phyloP scores from a whole-genome alignment of 1,140 invertebrate genomes.

The Saccostrea echinata region DNA sequence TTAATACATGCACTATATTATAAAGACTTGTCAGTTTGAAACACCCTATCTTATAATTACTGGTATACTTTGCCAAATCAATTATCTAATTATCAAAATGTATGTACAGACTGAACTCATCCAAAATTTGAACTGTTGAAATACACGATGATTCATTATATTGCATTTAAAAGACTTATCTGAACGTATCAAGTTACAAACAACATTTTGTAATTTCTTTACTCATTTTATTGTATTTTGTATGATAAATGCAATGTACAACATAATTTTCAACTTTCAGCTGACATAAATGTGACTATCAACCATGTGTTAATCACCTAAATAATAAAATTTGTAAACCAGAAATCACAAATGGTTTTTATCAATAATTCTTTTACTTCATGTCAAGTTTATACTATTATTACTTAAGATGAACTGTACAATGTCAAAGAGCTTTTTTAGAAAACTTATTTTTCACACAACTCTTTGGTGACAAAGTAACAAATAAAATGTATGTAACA shows the following conservation, averaged over 20 bases:
- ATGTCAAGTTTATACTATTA: too few species aligned
- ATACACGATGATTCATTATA: too few species aligned
- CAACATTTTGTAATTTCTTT: neutral
- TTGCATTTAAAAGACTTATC: too few species aligned
- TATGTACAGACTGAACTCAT: too few species aligned
- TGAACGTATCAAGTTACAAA: neutral
- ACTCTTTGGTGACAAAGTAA: neutral
- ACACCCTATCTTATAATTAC: too few species aligned
- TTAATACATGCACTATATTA: too few species aligned
- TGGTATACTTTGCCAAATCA: too few species aligned
- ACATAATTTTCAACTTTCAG: neutral
- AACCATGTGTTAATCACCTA: neutral
- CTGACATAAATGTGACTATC: neutral
- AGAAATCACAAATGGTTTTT: neutral
- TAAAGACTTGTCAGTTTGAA: too few species aligned
- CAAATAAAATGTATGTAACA: neutral
- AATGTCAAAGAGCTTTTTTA: neutral
- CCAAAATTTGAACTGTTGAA: too few species aligned
- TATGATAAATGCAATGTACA: conserved; percentile 9
- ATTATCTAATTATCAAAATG: too few species aligned
- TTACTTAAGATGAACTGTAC: too few species aligned
- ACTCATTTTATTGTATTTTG: conserved; percentile 24
- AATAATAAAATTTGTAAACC: conserved; percentile 3
- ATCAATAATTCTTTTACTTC: too few species aligned
- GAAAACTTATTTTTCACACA: neutral